Conservation (phyloP, 2,888 invertebrate species). For the Dryobotodes eremita region DNA sequence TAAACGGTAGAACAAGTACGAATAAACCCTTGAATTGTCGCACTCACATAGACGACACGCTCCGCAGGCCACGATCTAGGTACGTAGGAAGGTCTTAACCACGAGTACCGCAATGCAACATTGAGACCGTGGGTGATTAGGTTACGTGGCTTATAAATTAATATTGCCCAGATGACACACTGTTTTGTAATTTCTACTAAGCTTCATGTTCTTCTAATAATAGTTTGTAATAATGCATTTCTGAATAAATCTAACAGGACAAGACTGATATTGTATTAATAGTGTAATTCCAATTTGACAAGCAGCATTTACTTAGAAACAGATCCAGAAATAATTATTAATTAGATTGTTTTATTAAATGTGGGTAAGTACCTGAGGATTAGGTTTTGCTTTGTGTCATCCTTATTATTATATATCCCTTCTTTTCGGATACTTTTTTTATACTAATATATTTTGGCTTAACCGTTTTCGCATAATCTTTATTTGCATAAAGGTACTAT, state of each 20-base stretch:
- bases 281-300: conserved; percentile 14
- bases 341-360: neutral
- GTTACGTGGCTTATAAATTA: neutral
- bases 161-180: conserved; percentile 8
- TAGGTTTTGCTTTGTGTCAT: neutral
- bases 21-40: neutral
- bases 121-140: neutral
- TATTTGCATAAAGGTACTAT: too few species aligned
- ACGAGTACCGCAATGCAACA: neutral
- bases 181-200: neutral
- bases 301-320: conserved; percentile 17
- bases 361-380: neutral
- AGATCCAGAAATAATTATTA: conserved; percentile 29
- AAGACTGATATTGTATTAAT: conserved; percentile 12
- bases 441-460: too few species aligned
- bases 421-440: too few species aligned
- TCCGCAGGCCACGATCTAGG: neutral
- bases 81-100: too few species aligned
- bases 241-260: conserved; percentile 22
- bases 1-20: neutral
- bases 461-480: too few species aligned
- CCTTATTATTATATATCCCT: neutral
- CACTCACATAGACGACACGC: neutral
- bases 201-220: conserved; percentile 23
- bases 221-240: conserved; percentile 14